A percentile compares a stretch with the other conserved stretches of the same genome.
Conservation (phyloP, 2,797 vertebrate genomes). For the Rhinoraja longicauda region DNA sequence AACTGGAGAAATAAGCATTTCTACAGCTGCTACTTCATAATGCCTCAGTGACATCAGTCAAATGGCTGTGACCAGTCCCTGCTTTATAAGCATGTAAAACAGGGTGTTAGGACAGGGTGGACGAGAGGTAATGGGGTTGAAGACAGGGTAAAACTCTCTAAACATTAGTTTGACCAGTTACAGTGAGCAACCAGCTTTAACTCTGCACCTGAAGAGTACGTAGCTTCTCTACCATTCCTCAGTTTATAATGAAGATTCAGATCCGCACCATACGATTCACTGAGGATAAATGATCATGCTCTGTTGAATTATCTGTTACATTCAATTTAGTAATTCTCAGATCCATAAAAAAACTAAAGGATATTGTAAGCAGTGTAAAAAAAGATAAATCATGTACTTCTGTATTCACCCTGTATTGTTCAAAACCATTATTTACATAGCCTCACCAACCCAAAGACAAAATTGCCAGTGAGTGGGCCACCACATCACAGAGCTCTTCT, state of each 20-base stretch:
- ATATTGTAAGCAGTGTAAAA: not conserved
- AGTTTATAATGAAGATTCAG: not conserved
- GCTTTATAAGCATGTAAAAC: not conserved
- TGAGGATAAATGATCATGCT: not conserved
- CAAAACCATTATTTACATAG: not conserved
- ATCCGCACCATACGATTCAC: not conserved
- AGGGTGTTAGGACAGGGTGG: not conserved
- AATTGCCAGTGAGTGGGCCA: not conserved
- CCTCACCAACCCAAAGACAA: not conserved
- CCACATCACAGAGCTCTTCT: not conserved
- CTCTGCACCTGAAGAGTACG: not conserved
- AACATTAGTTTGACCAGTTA: not conserved
- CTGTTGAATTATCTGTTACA: not conserved
- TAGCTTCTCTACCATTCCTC: not conserved
- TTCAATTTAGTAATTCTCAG: not conserved
- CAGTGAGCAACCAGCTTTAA: not conserved
- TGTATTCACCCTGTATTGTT: not conserved
- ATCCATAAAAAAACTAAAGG: not conserved
- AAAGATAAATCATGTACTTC: not conserved
- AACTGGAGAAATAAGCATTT: slow-evolving; percentile 23
- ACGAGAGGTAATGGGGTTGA: not conserved
- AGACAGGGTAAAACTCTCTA: not conserved
- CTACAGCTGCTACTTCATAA: slow-evolving; percentile 28
- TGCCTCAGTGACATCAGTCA: slow-evolving; percentile 22
- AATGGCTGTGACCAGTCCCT: not conserved